phyloP scores from a whole-genome alignment of 1,140 invertebrate species.

The Bombus ignitus region DNA sequence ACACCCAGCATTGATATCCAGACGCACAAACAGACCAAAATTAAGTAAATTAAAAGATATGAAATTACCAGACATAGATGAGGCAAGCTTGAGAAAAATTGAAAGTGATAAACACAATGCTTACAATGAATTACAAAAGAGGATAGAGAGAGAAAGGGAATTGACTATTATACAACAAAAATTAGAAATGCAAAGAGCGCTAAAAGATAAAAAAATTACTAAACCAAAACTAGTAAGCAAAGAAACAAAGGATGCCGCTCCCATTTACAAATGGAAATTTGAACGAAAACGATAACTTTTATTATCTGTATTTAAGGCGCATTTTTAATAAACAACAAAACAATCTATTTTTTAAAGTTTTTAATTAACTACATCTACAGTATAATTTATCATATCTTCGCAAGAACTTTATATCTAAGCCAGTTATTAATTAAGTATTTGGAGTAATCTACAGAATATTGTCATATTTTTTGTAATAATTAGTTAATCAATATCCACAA shows the following conservation, averaged over 20 bases:
- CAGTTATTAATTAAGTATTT: neutral
- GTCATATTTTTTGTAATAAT: neutral
- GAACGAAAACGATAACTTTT: constrained; percentile 87
- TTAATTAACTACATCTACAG: neutral
- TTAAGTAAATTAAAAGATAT: constrained; percentile 85
- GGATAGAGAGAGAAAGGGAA: constrained; percentile 92
- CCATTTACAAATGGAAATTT: constrained; percentile 93
- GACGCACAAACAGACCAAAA: constrained; percentile 88
- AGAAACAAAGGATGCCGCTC: constrained; percentile 88
- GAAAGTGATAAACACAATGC: constrained; percentile 85
- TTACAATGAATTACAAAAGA: constrained; percentile 91
- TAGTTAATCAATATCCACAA: constrained; percentile 31
- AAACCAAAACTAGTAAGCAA: constrained; percentile 87
- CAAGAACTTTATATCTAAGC: neutral
- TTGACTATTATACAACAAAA: constrained; percentile 92
- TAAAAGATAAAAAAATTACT: constrained; percentile 86
- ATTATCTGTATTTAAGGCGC: neutral
- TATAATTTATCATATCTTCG: neutral
- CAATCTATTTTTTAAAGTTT: neutral
- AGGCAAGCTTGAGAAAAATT: constrained; percentile 82
- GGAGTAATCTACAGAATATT: neutral
- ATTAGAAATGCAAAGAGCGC: constrained; percentile 89
- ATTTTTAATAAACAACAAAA: neutral
- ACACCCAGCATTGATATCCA: constrained; percentile 87
- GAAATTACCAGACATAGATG: constrained; percentile 84